Percentiles rank a stretch among this genome's conserved stretches.
Evolutionary conservation across 2,888 invertebrate genomes (phyloP).

Genomic region (Sericinus montela): DNA sequence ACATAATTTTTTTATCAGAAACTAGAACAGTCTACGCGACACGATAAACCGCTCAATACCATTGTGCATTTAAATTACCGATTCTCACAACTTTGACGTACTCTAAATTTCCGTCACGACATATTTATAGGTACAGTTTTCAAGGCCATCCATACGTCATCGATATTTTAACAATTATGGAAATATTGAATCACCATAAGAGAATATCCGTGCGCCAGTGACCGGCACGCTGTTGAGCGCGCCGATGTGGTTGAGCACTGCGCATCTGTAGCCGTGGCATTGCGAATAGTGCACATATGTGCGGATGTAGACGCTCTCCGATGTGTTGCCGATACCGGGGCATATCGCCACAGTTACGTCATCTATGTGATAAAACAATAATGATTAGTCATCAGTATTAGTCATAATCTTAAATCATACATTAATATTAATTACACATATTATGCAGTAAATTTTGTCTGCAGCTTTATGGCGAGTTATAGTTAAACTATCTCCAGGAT

Average conservation of each 20-base stretch:
- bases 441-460: too few relatives aligned
- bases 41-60: neutral
- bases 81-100: neutral
- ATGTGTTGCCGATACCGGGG: slow-evolving; percentile 96
- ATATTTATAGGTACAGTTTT: neutral
- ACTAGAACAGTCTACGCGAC: too few relatives aligned
- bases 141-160: slow-evolving; percentile 11
- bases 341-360: slow-evolving; percentile 93
- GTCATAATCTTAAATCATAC: neutral
- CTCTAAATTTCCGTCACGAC: neutral
- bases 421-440: too few relatives aligned
- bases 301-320: slow-evolving; percentile 95
- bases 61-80: neutral
- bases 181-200: slow-evolving; percentile 85
- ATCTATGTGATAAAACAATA: slow-evolving; percentile 75
- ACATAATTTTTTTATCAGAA: too few relatives aligned
- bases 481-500: too few relatives aligned
- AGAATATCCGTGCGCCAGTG: slow-evolving; percentile 93
- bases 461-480: too few relatives aligned
- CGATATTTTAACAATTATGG: slow-evolving; percentile 3
- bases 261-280: slow-evolving; percentile 93
- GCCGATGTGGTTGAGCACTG: slow-evolving; percentile 96
- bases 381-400: neutral
- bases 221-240: slow-evolving; percentile 91
- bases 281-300: slow-evolving; percentile 96